These are phyloP conservation scores for Crepidodera aurea DNA, from an alignment of 2,888 invertebrate species.

Conservation along the genomic window DNA sequence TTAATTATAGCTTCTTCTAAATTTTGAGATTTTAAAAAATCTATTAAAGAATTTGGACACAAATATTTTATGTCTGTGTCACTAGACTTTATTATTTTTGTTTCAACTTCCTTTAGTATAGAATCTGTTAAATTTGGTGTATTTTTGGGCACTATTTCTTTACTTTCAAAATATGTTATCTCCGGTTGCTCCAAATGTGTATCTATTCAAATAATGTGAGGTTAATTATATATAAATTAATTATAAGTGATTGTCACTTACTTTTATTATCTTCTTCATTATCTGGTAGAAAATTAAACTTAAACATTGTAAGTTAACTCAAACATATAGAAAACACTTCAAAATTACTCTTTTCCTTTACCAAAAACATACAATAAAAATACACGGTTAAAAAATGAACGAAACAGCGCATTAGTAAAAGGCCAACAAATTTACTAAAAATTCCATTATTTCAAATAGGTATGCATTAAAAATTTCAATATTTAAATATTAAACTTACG, in stretches of 20 bases:
- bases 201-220: neutral
- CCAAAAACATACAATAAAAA: too few relatives aligned
- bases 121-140: neutral
- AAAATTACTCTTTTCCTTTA: too few relatives aligned
- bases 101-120: neutral
- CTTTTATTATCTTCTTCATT: slow-evolving; percentile 28
- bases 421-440: too few relatives aligned
- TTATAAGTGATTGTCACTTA: slow-evolving; percentile 12
- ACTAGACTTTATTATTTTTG: slow-evolving; percentile 28
- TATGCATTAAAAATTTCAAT: too few relatives aligned
- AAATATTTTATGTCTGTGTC: slow-evolving; percentile 63
- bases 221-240: neutral
- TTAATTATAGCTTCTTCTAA: slow-evolving; percentile 58
- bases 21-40: slow-evolving; percentile 50
- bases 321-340: too few relatives aligned
- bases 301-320: too few relatives aligned
- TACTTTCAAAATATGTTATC: neutral
- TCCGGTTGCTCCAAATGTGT: neutral
- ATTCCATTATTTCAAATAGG: too few relatives aligned
- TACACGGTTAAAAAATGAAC: too few relatives aligned
- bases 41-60: slow-evolving; percentile 57
- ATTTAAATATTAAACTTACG: too few relatives aligned
- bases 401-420: too few relatives aligned
- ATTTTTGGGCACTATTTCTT: neutral
- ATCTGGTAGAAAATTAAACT: slow-evolving; percentile 43